Evolutionary conservation across 2,113 vertebrate genomes (phyloP), one percentile per base, ranked within the genome.

Genomic region (Sander vitreus): DNA sequence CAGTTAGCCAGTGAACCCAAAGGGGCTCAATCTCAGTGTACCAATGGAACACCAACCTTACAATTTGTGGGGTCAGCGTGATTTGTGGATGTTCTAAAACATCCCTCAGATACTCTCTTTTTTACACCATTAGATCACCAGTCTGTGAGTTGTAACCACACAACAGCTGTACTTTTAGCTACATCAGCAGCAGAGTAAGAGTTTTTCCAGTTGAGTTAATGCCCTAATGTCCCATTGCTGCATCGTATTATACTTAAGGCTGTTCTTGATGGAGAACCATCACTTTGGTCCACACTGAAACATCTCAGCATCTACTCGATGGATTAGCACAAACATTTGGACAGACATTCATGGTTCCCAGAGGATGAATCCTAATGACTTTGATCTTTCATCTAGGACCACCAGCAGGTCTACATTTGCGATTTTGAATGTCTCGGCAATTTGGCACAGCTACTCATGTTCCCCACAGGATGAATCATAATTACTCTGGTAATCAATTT

Each of bases 1-100:
- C 85, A 83, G 78, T 81, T 85, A 87, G 69, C 69, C 77, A 73
- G 83, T 78, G 63, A 86, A 87, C 76, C 79, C 47, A 53, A 80
- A 86, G 57, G 68, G 59, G 77, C 66, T 84, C 39, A 68, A 6
- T 21, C 68, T 68, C 55, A 67, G 59, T 25, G 67, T 72, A 88
- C 83, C 75, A 83, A 9, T 39, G 60, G 39, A 72, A 59, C 62
- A 76, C 18, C 27, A 23, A 16, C 55, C 39, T 71, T 72, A 73
- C 48, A 73, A 64, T 70, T n/a, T 68, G 65, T 58, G 39, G 36
- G 59, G 82, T 78, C 68, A 76, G 68, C 23, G 1, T 64, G 85
- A 81, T 80, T 54, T 5, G 33, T 45, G 47, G 57, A 51, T 10
- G 0, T 1, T 19, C 13, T 21, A 43, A 65, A 72, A 53, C 67